These are phyloP conservation scores for Clanis bilineata DNA, from an alignment of 2,888 invertebrate genomes.

Conservation along the genomic window DNA sequence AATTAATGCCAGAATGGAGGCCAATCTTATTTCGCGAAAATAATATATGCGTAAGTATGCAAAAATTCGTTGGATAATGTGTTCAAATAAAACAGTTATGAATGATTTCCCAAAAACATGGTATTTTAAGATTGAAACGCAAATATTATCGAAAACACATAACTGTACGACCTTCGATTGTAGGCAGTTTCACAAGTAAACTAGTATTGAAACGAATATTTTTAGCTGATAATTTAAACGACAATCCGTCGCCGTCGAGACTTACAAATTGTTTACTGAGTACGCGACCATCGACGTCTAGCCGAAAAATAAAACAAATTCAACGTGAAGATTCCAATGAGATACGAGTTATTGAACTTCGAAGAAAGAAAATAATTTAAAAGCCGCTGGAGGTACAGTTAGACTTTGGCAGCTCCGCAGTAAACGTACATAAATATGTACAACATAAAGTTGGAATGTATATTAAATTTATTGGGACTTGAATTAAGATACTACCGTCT, in stretches of 20 bases:
- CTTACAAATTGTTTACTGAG: slow-evolving; percentile 22
- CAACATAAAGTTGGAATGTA: slow-evolving; percentile 9
- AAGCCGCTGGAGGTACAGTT: slow-evolving; percentile 21
- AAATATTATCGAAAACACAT: neutral
- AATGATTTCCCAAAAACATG: neutral
- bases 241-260: neutral
- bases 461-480: neutral
- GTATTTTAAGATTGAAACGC: neutral
- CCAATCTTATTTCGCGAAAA: neutral
- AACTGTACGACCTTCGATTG: neutral
- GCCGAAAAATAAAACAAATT: slow-evolving; percentile 25
- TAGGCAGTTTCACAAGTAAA: neutral
- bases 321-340: slow-evolving; percentile 24
- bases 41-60: neutral
- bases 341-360: slow-evolving; percentile 32
- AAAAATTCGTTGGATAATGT: neutral
- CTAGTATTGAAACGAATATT: slow-evolving; percentile 5
- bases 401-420: neutral
- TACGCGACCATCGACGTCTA: slow-evolving; percentile 19
- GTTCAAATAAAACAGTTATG: neutral
- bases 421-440: slow-evolving; percentile 15
- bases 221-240: slow-evolving; percentile 4
- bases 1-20: neutral
- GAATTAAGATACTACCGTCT: neutral
- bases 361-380: slow-evolving; percentile 22